phyloP scores from a whole-genome alignment of 1,140 invertebrate genomes.

The Ceratoteleas bidentatus region DNA sequence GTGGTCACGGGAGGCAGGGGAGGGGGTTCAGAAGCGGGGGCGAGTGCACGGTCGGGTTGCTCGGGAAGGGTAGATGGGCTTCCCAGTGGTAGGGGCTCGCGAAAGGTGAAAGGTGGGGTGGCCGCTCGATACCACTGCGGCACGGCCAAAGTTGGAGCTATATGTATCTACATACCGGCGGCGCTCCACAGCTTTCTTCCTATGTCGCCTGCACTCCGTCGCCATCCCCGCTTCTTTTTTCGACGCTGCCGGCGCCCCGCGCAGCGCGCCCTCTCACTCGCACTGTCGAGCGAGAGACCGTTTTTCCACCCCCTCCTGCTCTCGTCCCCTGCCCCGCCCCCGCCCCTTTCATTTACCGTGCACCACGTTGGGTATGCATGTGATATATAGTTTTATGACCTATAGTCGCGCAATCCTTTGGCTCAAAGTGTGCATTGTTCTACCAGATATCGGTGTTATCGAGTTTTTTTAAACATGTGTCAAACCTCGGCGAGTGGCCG shows the following conservation, averaged over 20 bases:
- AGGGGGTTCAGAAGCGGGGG: too few relatives aligned
- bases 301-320: slow-evolving; percentile 11
- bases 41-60: too few relatives aligned
- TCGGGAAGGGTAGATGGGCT: too few relatives aligned
- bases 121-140: too few relatives aligned
- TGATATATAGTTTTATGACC: slow-evolving; percentile 58
- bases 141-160: too few relatives aligned
- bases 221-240: slow-evolving; percentile 39
- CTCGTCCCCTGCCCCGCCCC: slow-evolving; percentile 9
- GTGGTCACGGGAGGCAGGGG: too few relatives aligned
- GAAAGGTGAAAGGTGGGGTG: too few relatives aligned
- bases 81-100: too few relatives aligned
- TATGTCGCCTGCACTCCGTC: too few relatives aligned
- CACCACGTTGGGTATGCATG: slow-evolving; percentile 26
- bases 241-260: neutral
- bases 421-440: slow-evolving; percentile 45
- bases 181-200: too few relatives aligned
- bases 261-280: slow-evolving; percentile 6
- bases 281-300: too few relatives aligned
- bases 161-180: too few relatives aligned
- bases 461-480: slow-evolving; percentile 46
- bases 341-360: slow-evolving; percentile 41
- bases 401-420: slow-evolving; percentile 32
- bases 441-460: slow-evolving; percentile 45
- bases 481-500: slow-evolving; percentile 7